Evolutionary conservation across 2,888 invertebrate species (phyloP), one percentile per base, ranked within the genome.

Genomic region (Amiota minor): DNA sequence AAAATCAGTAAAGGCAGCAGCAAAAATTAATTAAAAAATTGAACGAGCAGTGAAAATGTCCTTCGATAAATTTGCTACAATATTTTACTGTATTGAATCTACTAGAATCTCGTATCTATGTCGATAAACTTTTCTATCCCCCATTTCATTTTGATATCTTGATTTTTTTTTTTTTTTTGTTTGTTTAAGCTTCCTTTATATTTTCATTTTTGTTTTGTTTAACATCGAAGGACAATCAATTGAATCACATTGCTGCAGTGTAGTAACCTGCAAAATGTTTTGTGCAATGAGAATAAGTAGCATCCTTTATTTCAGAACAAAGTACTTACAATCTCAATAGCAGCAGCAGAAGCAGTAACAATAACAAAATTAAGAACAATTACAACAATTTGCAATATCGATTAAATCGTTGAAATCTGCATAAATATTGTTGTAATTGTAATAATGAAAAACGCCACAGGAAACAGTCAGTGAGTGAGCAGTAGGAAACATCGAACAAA

Each of bases 351-450:
- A 23, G 23, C 6, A 2, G 2, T 1, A 35, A 35, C 35, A 35
- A 35, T 35, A 53, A 59, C 56, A 77, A 76, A 74, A 67, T 79
- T 76, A 80, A 77, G 77, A 81, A 83, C 77, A 77, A 80, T 79
- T 80, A 77, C 78, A 79, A 77, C 75, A 74, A 76, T 81, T 79
- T 80, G 0, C 35, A 6, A 4, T 35, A 83, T 83, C 84, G 85
- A 85, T 84, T 85, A 74, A 76, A 76, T 76, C 75, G 76, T 81
- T 83, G 81, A 85, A 82, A 83, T 79, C 79, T 83, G 81, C 77
- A 35, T 35, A 35, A 35, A 35, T 35, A 35, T 35, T 35, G 35
- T 6, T 0, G 6, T 35, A 35, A 35, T 35, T 35, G 35, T 6
- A 2, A 35, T 35, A 35, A 35, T 35, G 35, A 35, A 35, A 35